Conservation (phyloP, 2,888 invertebrate species). For the Loripinus fragilis region DNA sequence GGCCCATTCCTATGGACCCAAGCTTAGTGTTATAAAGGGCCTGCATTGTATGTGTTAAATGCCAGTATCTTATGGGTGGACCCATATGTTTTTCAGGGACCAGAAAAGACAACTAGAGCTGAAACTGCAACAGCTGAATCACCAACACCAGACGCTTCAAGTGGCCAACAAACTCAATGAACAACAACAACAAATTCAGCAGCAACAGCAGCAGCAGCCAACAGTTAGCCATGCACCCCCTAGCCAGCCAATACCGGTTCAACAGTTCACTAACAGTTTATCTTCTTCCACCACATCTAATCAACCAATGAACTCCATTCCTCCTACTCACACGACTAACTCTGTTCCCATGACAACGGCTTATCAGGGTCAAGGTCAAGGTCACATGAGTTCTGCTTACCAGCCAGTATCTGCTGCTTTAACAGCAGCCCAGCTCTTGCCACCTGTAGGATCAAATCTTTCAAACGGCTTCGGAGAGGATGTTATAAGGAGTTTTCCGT, state of each 20-base stretch:
- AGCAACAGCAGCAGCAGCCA: constrained; percentile 2
- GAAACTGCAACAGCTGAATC: constrained; percentile 65
- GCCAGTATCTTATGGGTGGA: too few relatives aligned
- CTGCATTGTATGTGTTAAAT: too few relatives aligned
- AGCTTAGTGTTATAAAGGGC: too few relatives aligned
- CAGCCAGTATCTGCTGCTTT: constrained; percentile 52
- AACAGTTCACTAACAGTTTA: constrained; percentile 43
- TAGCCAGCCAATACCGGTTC: constrained; percentile 12
- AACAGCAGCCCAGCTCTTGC: constrained; percentile 49
- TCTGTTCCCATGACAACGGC: constrained; percentile 46
- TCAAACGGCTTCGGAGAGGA: background rate
- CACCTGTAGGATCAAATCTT: background rate
- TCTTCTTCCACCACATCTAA: constrained; percentile 54
- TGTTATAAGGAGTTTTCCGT: background rate
- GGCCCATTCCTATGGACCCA: too few relatives aligned
- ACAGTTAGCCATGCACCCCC: background rate
- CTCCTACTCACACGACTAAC: constrained; percentile 55
- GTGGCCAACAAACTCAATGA: constrained; percentile 9
- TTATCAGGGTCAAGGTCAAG: constrained; percentile 34
- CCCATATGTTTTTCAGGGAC: constrained; percentile 44
- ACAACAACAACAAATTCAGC: constrained; percentile 14
- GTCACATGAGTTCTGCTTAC: constrained; percentile 36
- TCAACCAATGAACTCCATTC: constrained; percentile 62
- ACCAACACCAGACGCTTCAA: constrained; percentile 59
- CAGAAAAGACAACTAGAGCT: constrained; percentile 70